Conservation (phyloP, 2,113 vertebrate genomes). For the Edolisoma coerulescens region DNA sequence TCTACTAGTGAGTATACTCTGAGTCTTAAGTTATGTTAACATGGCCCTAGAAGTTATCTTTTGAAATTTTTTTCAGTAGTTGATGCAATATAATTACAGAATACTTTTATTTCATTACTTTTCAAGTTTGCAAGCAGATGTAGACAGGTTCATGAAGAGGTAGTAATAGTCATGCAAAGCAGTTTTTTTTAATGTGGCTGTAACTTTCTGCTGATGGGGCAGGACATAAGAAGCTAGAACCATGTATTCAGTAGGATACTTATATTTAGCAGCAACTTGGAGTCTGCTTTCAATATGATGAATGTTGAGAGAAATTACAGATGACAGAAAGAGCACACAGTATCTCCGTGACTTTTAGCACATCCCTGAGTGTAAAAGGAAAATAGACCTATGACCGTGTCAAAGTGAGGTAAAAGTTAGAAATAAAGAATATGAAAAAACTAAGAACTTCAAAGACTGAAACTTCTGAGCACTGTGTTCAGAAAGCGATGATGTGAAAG, state of each 20-base stretch:
- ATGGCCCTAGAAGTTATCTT: not conserved
- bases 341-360: not conserved
- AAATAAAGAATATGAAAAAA: not conserved
- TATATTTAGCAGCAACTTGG: not conserved
- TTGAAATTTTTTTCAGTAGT: not conserved
- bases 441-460: not conserved
- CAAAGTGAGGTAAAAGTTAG: not conserved
- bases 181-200: not conserved
- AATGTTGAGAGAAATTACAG: conserved; percentile 29
- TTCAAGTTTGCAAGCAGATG: not conserved
- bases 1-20: not conserved
- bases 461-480: not conserved
- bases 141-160: not conserved
- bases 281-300: not conserved
- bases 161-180: not conserved
- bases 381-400: not conserved
- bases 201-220: not conserved
- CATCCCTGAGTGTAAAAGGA: not conserved
- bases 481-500: not conserved
- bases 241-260: not conserved
- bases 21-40: not conserved
- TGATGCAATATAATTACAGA: not conserved
- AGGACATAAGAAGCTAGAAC: not conserved
- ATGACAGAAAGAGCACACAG: conserved; percentile 26
- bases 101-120: not conserved